Percentiles rank a stretch among this genome's conserved stretches.
Conservation (phyloP, 2,113 vertebrate species). For the Callospermophilus lateralis region DNA sequence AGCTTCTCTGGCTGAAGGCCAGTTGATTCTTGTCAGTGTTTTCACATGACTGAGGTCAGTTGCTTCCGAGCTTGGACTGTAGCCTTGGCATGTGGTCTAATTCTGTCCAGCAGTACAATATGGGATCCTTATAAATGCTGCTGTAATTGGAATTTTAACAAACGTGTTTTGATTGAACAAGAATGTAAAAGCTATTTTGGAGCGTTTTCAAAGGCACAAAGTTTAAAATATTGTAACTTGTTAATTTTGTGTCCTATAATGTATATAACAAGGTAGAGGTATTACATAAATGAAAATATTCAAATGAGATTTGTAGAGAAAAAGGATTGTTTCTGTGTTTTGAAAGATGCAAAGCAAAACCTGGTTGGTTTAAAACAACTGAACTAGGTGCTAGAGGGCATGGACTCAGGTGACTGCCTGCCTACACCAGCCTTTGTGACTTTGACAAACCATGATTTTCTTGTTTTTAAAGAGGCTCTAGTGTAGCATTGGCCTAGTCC, state of each 20-base stretch:
- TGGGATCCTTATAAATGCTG: not conserved
- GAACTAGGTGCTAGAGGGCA: not conserved
- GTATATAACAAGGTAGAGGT: not conserved
- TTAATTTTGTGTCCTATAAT: constrained; percentile 39
- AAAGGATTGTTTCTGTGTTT: not conserved
- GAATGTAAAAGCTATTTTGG: constrained; percentile 66
- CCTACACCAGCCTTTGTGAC: not conserved
- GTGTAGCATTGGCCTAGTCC: not conserved
- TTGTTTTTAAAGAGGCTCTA: not conserved
- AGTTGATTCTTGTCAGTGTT: constrained; percentile 44
- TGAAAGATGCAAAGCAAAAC: not conserved
- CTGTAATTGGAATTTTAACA: not conserved
- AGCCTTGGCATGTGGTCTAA: not conserved
- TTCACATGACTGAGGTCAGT: not conserved
- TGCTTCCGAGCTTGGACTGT: not conserved
- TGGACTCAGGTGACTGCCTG: not conserved
- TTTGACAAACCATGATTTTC: not conserved
- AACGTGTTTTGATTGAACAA: not conserved
- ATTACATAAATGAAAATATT: constrained; percentile 64
- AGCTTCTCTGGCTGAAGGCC: constrained; percentile 36
- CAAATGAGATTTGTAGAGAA: not conserved
- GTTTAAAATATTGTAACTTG: constrained; percentile 23
- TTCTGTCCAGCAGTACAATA: not conserved
- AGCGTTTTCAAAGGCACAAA: constrained; percentile 34
- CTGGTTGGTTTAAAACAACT: not conserved